phyloP scores from a whole-genome alignment of 2,888 invertebrate species.

The Orthonevra nobilis region DNA sequence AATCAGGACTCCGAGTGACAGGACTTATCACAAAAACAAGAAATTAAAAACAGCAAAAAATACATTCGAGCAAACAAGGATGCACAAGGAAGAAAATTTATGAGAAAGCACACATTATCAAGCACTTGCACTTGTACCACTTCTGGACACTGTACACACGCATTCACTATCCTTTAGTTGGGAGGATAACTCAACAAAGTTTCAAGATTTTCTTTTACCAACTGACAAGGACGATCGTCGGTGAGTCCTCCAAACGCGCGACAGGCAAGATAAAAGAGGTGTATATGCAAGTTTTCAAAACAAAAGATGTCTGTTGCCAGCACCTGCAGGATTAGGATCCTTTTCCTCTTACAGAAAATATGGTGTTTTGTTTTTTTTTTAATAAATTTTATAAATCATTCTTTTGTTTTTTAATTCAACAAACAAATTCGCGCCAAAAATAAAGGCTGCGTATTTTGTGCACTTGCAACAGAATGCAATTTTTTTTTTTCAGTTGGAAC shows the following conservation, averaged over 20 bases:
- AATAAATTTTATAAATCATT: background rate
- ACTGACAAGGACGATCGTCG: constrained; percentile 25
- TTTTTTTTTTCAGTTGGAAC: background rate
- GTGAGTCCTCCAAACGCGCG: constrained; percentile 18
- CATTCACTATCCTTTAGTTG: constrained; percentile 37
- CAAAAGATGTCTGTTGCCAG: constrained; percentile 47
- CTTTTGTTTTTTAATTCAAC: too few species aligned
- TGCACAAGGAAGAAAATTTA: constrained; percentile 47
- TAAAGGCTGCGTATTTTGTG: background rate
- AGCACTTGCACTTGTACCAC: constrained; percentile 69
- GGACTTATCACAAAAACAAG: constrained; percentile 43
- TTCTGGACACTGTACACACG: constrained; percentile 54
- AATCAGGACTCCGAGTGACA: constrained; percentile 54
- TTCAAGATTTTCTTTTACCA: constrained; percentile 52
- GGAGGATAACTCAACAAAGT: constrained; percentile 38
- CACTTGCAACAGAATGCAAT: constrained; percentile 1
- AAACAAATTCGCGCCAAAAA: constrained; percentile 54
- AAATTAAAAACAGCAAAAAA: constrained; percentile 7
- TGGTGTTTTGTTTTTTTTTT: background rate
- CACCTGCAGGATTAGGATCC: constrained; percentile 8
- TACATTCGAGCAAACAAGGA: constrained; percentile 41
- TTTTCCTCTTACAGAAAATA: background rate
- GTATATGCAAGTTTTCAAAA: constrained; percentile 30
- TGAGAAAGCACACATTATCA: constrained; percentile 66
- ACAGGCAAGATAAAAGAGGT: constrained; percentile 18